Conservation (phyloP, 2,113 vertebrate genomes). For the Pelecanus crispus region DNA sequence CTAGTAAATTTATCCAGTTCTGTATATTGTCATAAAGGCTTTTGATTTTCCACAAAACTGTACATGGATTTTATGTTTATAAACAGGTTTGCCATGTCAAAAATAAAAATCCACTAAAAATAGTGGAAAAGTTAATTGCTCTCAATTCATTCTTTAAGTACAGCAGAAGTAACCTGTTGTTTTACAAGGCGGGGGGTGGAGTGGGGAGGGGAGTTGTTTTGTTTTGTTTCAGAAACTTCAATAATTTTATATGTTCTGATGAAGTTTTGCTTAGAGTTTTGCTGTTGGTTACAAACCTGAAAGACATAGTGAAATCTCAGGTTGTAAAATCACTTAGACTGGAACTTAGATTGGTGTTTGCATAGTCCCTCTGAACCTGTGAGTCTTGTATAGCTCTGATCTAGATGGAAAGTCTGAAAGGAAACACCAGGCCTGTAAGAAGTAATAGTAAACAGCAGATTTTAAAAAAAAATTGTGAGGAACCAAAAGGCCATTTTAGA, state of each 20-base stretch:
- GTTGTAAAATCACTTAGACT: neutral
- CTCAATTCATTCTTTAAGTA: neutral
- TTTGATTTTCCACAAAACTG: neutral
- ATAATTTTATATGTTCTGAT: neutral
- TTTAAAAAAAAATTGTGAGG: conserved; percentile 19
- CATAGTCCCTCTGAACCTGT: neutral
- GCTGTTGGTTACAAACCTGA: neutral
- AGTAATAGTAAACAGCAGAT: conserved; percentile 1
- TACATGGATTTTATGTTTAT: neutral
- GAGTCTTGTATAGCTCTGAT: neutral
- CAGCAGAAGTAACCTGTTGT: neutral
- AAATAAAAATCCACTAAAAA: neutral
- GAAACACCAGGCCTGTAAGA: neutral
- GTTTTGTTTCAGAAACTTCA: neutral
- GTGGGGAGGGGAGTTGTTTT: neutral
- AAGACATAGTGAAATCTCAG: neutral
- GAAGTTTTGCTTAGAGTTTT: neutral
- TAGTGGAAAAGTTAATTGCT: neutral
- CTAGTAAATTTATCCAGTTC: neutral
- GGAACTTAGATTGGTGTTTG: neutral
- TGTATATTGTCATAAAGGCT: neutral
- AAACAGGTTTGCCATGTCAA: neutral
- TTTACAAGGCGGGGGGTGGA: neutral
- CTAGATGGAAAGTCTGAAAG: conserved; percentile 45
- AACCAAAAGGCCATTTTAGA: conserved; percentile 10